A percentile compares a stretch with the other conserved stretches of the same genome.
These are phyloP conservation scores for Pterophyllum scalare DNA, from an alignment of 2,113 vertebrate genomes.

Conservation along the genomic window DNA sequence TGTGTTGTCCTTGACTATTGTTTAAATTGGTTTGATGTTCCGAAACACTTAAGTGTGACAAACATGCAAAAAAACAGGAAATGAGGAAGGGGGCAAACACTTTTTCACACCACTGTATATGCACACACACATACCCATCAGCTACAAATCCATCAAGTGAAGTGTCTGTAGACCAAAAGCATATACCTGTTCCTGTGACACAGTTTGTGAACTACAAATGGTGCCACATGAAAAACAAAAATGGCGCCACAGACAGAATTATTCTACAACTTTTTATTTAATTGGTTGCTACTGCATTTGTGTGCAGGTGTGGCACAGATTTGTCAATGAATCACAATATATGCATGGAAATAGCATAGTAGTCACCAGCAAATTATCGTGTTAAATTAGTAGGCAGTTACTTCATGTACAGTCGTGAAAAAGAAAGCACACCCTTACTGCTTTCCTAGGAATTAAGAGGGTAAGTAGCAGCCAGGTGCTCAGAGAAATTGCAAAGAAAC, in stretches of 20 bases:
- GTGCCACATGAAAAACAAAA: background rate
- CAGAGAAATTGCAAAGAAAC: background rate
- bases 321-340: background rate
- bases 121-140: background rate
- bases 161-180: background rate
- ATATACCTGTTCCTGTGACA: background rate
- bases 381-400: background rate
- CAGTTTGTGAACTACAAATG: constrained; percentile 5
- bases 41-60: no score
- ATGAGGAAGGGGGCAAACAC: no score
- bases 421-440: background rate
- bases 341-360: background rate
- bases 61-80: no score
- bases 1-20: no score
- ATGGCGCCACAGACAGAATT: background rate
- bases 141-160: background rate
- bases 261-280: background rate
- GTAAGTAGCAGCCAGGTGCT: background rate
- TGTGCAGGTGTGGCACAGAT: background rate
- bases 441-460: background rate
- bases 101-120: no score
- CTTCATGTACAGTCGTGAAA: background rate
- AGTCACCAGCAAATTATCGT: background rate
- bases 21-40: no score
- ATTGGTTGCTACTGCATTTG: background rate